Base-by-base conservation (phyloP, 2,797 vertebrate species). In the Notoglanidium macrostoma region DNA sequence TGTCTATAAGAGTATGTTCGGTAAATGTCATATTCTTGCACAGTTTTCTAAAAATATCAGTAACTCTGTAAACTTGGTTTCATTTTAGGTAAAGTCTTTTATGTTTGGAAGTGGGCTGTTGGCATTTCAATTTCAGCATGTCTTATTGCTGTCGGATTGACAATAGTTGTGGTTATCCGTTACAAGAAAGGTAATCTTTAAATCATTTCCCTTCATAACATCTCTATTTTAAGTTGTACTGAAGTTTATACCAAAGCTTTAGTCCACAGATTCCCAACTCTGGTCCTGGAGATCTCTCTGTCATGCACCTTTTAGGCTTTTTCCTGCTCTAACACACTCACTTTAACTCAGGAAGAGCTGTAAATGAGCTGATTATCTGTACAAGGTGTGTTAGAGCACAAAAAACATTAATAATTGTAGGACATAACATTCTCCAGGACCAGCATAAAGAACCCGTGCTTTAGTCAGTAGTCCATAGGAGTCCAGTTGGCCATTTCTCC, bases 171-270 rank as follows among this genome's bases (percentile, higher is more conserved):
- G 54, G 11, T 23, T 87, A 55, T 59, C 32, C 74, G 72, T 86
- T 35, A 35, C 55, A 87, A 72, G 78, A 89, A 61, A 87, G 88
- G 88, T 89, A 54, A 86, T 67, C 2, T 68, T 32, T 17, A 70
- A 40, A 40, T 73, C 1, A 26, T 40, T 78, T 86, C 51, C 14
- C 10, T 17, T 17, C 12, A 32, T 32, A 68, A 35, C 26, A 65
- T 65, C n/a, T 65, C 10, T 3, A 70, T 14, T 1, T 3, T 46
- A 23, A 12, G 49, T 49, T 49, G 46, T 23, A 49, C 0, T 44
- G 21, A 21, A 21, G 17, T 23, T 74, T 21, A 40, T 73, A 44
- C 21, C 32, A 49, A 10, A 21, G 11, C 26, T 65, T 65, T n/a
- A 29, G 63, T 65, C 72, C 23, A 74, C 35, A 74, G 23, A 1